Evolutionary conservation across 1,140 invertebrate species (phyloP).

Genomic region (Drosophila guanche): DNA sequence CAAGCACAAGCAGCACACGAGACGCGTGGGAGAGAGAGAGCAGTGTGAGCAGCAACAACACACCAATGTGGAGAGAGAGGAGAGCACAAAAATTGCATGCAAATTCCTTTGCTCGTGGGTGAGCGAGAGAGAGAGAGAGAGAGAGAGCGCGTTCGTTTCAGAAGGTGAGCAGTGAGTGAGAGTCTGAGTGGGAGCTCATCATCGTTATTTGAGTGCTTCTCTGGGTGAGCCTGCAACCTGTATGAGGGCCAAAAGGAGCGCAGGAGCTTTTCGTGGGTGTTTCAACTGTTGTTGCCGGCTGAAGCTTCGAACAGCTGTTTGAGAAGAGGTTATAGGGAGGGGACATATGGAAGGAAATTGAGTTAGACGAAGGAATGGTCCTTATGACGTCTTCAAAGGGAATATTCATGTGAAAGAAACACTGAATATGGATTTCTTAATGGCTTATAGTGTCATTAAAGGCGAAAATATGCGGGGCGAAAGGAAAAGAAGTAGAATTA

Average conservation of each 20-base stretch:
- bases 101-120: constrained; percentile 47
- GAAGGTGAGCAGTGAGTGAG: background rate
- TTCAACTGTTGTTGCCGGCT: constrained; percentile 17
- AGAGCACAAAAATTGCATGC: constrained; percentile 41
- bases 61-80: constrained; percentile 12
- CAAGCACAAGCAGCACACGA: background rate
- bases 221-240: constrained; percentile 42
- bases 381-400: too few relatives aligned
- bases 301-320: constrained; percentile 48
- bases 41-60: constrained; percentile 35
- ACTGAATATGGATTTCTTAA: too few relatives aligned
- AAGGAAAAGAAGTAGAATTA: too few relatives aligned
- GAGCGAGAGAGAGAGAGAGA: constrained; percentile 13
- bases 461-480: too few relatives aligned
- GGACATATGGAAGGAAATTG: background rate
- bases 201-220: constrained; percentile 28
- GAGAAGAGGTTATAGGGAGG: background rate
- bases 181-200: too few relatives aligned
- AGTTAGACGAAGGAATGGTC: too few relatives aligned
- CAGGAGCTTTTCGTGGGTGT: constrained; percentile 15
- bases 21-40: constrained; percentile 5
- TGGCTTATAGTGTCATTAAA: too few relatives aligned
- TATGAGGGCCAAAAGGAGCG: constrained; percentile 26
- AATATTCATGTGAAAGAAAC: too few relatives aligned
- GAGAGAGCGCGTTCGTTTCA: constrained; percentile 3